These are phyloP conservation scores for Cinclus mexicanus DNA, from an alignment of 2,113 vertebrate genomes.

Conservation along the genomic window DNA sequence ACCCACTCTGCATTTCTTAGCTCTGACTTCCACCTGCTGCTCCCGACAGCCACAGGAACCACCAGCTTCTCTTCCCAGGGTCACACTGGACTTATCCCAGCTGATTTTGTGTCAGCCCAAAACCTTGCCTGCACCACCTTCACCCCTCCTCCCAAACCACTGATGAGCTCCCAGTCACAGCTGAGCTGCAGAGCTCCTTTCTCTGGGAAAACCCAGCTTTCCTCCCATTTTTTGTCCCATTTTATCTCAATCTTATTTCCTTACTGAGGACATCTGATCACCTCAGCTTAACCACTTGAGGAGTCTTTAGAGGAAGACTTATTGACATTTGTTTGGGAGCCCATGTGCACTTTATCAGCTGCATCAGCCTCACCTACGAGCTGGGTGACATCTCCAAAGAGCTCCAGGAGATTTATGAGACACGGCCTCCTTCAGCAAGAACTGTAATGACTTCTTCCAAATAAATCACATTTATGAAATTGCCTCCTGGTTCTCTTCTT, in stretches of 20 bases:
- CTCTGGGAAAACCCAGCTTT: neutral
- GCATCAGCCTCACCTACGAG: slow-evolving; percentile 49
- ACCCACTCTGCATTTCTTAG: neutral
- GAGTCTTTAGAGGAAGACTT: slow-evolving; percentile 49
- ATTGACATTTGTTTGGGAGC: slow-evolving; percentile 55
- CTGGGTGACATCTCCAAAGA: slow-evolving; percentile 46
- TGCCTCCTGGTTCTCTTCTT: slow-evolving; percentile 32
- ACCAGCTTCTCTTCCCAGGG: neutral
- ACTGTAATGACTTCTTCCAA: slow-evolving; percentile 55
- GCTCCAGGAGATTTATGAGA: slow-evolving; percentile 50
- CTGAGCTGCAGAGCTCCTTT: neutral
- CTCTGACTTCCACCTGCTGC: neutral
- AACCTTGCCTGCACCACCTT: neutral
- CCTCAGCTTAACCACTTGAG: neutral
- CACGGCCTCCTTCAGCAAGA: slow-evolving; percentile 39
- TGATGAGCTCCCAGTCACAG: neutral
- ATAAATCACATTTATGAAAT: slow-evolving; percentile 69
- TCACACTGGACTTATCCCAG: neutral
- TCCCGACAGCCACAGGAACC: neutral
- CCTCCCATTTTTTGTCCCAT: neutral
- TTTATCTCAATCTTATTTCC: slow-evolving; percentile 13
- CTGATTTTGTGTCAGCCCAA: neutral
- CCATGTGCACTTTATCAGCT: slow-evolving; percentile 12
- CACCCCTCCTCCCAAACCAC: neutral
- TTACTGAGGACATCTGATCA: slow-evolving; percentile 27